phyloP scores from a whole-genome alignment of 2,797 vertebrate species.

The Meriones psammophilus region DNA sequence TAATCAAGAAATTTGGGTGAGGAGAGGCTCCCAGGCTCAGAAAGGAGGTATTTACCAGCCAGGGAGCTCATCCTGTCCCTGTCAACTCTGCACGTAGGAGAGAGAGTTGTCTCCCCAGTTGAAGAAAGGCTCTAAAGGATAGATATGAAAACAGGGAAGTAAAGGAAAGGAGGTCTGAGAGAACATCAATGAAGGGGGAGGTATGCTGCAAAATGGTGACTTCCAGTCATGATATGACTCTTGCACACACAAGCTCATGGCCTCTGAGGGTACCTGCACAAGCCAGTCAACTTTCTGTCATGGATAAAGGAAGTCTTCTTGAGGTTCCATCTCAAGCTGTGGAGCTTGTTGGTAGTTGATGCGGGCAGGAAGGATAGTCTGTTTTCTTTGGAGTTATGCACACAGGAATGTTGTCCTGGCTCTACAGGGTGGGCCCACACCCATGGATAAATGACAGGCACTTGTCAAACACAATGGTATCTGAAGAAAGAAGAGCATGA shows the following conservation, averaged over 20 bases:
- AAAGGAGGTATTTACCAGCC: background rate
- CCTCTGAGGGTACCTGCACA: background rate
- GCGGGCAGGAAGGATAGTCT: background rate
- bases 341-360: background rate
- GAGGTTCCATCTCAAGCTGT: too few relatives aligned
- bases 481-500: background rate
- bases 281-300: background rate
- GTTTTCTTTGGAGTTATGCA: background rate
- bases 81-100: accelerated
- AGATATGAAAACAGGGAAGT: background rate
- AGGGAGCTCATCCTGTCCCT: too few relatives aligned
- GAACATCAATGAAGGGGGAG: background rate
- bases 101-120: background rate
- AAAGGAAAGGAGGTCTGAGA: too few relatives aligned
- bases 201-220: too few relatives aligned
- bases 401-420: background rate
- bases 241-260: accelerated
- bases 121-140: background rate
- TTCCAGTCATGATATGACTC: background rate
- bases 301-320: background rate
- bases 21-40: background rate
- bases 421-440: background rate
- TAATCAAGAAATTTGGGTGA: background rate
- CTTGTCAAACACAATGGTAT: background rate
- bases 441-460: background rate